Evolutionary conservation across 2,888 invertebrate genomes (phyloP), one percentile per base, ranked within the genome.

Genomic region (Cosmopolites sordidus): DNA sequence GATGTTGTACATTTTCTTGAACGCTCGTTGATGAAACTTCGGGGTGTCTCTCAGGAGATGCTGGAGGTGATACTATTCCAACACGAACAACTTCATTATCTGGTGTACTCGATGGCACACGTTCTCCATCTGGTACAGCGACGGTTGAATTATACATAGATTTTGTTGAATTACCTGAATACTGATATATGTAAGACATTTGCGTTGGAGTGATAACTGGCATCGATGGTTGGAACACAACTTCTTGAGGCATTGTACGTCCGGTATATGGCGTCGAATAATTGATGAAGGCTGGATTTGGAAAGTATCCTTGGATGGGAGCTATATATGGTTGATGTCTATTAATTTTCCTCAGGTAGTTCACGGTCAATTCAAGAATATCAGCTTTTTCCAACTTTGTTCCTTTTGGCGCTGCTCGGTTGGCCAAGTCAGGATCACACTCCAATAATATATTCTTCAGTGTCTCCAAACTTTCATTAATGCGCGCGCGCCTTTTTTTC

Each of bases 321-420:
- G 43, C 22, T 8, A 43, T 42, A 48, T 52, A 42, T 9, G 11
- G 9, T 2, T 18, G 29, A 27, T 40, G 45, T 12, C 44, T 30
- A 15, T 37, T 15, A 16, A 64, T 60, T 0, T 59, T 57, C 51
- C 76, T 77, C 1, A 81, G 58, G 63, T 81, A 80, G 56, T 80
- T 58, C 33, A 64, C 63, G 1, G 63, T 62, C 58, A 64, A 52
- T 45, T 64, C 64, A 40, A 64, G 45, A 16, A 64, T 63, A 38
- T 64, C 64, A 1, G 64, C 64, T 46, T 64, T 64, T 50, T 64
- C 64, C 44, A 64, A 38, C 42, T 63, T 64, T 33, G 59, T 56
- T 48, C 51, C 58, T 18, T 51, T 54, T 2, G 30, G 41, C 1
- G 44, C 48, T 17, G 54, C 53, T 9, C 58, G 54, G 12, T 41